Percentiles rank a stretch among this genome's conserved stretches.
Conservation (phyloP, 2,797 vertebrate species). For the Gymnodraco acuticeps region DNA sequence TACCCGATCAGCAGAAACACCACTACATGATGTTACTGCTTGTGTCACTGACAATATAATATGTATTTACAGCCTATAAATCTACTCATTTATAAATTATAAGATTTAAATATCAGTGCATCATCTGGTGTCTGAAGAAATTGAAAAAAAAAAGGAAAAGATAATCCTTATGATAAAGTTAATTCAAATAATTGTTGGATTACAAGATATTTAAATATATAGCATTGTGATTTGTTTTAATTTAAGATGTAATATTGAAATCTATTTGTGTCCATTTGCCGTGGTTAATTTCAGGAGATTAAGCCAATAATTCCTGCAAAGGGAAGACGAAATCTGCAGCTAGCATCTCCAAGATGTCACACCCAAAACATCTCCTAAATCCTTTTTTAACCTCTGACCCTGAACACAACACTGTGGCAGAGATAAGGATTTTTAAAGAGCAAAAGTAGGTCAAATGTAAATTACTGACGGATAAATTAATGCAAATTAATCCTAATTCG, state of each 20-base stretch:
- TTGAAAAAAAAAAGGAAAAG: background rate
- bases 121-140: constrained; percentile 7
- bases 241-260: constrained; percentile 1
- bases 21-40: background rate
- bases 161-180: background rate
- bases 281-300: constrained; percentile 34
- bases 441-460: constrained; percentile 3
- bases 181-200: background rate
- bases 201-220: background rate
- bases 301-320: constrained; percentile 19
- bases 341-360: constrained; percentile 18
- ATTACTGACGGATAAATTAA: background rate
- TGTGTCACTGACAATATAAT: background rate
- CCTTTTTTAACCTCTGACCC: constrained; percentile 55
- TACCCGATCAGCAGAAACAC: background rate
- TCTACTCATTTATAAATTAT: background rate
- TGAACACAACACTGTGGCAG: constrained; percentile 22
- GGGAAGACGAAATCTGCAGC: constrained; percentile 21
- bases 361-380: constrained; percentile 26
- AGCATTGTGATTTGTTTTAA: background rate
- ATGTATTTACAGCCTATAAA: background rate
- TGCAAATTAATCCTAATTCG: background rate
- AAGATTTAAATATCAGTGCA: background rate
- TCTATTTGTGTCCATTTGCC: background rate
- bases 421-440: background rate